Evolutionary conservation across 2,113 vertebrate species (phyloP).

Genomic region (Tichodroma muraria): DNA sequence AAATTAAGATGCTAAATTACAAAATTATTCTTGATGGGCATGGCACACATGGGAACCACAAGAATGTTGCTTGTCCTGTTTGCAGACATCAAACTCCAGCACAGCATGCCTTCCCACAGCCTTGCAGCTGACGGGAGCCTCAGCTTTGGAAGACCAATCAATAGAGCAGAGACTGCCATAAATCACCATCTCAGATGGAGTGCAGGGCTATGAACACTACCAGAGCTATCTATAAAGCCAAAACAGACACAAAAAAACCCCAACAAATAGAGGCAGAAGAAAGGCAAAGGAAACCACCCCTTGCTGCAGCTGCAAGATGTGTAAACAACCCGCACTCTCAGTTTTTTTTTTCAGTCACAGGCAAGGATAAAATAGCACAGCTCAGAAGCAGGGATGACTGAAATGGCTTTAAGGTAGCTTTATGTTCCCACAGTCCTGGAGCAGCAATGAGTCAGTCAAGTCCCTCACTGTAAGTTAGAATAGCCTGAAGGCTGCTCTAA

Average conservation of each 20-base stretch:
- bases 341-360: neutral
- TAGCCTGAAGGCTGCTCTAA: constrained; percentile 43
- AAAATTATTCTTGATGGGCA: neutral
- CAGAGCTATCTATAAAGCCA: neutral
- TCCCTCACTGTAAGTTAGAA: constrained; percentile 2
- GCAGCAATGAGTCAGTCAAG: constrained; percentile 41
- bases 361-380: neutral
- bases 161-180: neutral
- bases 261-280: neutral
- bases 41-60: accelerated
- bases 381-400: neutral
- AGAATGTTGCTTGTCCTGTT: neutral
- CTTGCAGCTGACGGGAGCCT: neutral
- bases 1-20: neutral
- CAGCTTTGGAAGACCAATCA: neutral
- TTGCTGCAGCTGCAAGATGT: neutral
- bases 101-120: neutral
- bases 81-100: neutral
- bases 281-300: neutral
- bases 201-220: neutral
- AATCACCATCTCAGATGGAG: neutral
- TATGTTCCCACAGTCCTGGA: constrained; percentile 36
- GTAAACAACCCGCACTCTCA: neutral
- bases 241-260: neutral
- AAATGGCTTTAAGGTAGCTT: constrained; percentile 27